Evolutionary conservation across 1,140 invertebrate genomes (phyloP).

Genomic region (Scaptomyza hsui): DNA sequence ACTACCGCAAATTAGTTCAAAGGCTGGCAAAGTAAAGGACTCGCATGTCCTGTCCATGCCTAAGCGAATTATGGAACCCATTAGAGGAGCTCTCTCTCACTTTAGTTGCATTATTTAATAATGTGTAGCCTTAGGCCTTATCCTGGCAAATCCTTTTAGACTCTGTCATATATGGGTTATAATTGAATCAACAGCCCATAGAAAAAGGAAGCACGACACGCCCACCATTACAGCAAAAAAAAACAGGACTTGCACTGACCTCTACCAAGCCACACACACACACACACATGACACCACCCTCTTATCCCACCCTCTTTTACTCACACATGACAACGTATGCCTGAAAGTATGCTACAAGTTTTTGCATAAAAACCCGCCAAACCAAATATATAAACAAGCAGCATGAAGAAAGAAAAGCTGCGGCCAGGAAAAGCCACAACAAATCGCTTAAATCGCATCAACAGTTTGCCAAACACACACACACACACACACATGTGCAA

Average conservation of each 20-base stretch:
- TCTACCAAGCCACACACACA: slow-evolving; percentile 27
- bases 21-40: slow-evolving; percentile 44
- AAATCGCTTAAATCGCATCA: slow-evolving; percentile 79
- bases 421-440: slow-evolving; percentile 68
- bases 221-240: background rate
- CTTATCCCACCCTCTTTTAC: slow-evolving; percentile 3
- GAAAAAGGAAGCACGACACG: slow-evolving; percentile 12
- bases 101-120: slow-evolving; percentile 63
- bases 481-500: slow-evolving; percentile 35
- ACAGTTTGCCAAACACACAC: slow-evolving; percentile 72
- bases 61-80: slow-evolving; percentile 73
- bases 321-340: slow-evolving; percentile 30
- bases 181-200: slow-evolving; percentile 56
- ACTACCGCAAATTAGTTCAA: slow-evolving; percentile 65
- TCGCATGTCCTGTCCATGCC: slow-evolving; percentile 20
- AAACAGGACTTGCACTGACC: slow-evolving; percentile 46
- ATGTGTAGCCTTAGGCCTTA: slow-evolving; percentile 25
- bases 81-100: slow-evolving; percentile 45
- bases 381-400: slow-evolving; percentile 52
- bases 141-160: slow-evolving; percentile 68
- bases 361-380: slow-evolving; percentile 54
- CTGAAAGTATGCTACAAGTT: slow-evolving; percentile 52
- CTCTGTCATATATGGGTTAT: slow-evolving; percentile 49
- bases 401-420: slow-evolving; percentile 21
- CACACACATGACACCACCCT: slow-evolving; percentile 10